phyloP scores from a whole-genome alignment of 2,113 vertebrate genomes.

The Trogon melanurus region DNA sequence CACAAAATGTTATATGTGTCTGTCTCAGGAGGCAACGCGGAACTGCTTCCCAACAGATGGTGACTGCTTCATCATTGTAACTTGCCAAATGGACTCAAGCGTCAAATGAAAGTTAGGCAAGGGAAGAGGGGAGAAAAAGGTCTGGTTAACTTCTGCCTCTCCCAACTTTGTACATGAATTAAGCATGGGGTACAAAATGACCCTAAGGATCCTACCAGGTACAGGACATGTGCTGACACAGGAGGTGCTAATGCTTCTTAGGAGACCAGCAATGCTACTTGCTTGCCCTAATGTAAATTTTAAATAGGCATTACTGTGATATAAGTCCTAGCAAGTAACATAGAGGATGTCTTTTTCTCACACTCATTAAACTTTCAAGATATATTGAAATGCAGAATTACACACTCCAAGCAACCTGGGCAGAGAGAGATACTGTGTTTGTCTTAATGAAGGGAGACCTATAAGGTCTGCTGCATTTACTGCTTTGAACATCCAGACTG shows the following conservation, averaged over 20 bases:
- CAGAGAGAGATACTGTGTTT: neutral
- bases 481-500: neutral
- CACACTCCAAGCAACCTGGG: neutral
- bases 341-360: neutral
- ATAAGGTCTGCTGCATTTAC: neutral
- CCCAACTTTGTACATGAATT: neutral
- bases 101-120: neutral
- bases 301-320: neutral
- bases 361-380: neutral
- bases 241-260: neutral
- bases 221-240: neutral
- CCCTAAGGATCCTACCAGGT: neutral
- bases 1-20: neutral
- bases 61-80: neutral
- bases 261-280: accelerated
- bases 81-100: neutral
- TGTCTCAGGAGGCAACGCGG: neutral
- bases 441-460: neutral
- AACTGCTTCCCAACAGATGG: neutral
- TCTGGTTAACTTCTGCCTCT: neutral
- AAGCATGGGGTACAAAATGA: neutral
- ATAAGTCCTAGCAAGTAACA: neutral
- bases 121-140: neutral
- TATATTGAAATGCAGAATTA: neutral
- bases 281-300: neutral